Evolutionary conservation across 2,113 vertebrate genomes (phyloP).

Genomic region (Notarius lentiginosus): DNA sequence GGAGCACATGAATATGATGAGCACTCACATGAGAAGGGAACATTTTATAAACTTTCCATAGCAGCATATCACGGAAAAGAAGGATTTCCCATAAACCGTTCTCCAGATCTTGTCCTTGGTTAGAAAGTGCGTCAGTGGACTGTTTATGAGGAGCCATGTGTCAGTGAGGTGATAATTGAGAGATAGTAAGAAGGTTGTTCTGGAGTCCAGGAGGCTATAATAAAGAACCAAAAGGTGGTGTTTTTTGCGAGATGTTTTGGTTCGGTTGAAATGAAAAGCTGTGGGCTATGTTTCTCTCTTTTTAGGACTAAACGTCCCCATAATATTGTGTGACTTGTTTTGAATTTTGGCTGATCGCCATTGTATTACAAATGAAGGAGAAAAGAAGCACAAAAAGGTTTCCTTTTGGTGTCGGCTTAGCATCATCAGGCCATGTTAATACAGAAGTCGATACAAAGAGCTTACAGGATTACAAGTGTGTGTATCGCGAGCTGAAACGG

Average conservation of each 20-base stretch:
- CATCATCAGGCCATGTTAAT: background rate
- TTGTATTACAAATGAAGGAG: background rate
- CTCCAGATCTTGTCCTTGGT: background rate
- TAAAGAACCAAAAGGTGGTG: background rate
- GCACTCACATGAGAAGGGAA: background rate
- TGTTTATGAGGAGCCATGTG: background rate
- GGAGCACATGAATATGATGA: background rate
- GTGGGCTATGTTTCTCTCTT: background rate
- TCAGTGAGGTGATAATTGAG: background rate
- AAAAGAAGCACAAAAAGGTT: background rate
- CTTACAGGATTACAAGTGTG: background rate
- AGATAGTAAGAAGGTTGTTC: background rate
- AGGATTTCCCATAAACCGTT: background rate
- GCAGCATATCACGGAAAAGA: background rate
- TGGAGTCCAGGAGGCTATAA: background rate
- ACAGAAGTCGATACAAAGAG: background rate
- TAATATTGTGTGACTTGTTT: background rate
- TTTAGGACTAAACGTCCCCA: background rate
- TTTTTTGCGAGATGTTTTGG: background rate
- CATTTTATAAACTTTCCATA: background rate
- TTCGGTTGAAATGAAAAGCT: background rate
- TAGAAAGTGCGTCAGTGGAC: background rate
- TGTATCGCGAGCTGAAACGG: background rate
- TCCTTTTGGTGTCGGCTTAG: background rate
- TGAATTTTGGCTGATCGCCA: background rate